Evolutionary conservation across 1,140 invertebrate species (phyloP).

Genomic region (Drosophila miranda): DNA sequence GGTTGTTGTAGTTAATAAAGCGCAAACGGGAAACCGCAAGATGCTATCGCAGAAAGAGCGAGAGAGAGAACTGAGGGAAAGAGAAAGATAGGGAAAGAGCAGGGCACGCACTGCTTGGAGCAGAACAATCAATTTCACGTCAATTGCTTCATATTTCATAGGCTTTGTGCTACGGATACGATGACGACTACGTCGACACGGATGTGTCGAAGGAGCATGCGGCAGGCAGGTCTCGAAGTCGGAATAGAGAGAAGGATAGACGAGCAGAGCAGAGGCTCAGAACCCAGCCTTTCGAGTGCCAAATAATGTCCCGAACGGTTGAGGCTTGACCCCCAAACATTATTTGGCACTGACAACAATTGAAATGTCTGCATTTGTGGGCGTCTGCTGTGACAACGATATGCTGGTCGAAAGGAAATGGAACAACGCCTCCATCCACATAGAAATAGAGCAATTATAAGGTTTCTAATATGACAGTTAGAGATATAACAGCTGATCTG

Average conservation of each 20-base stretch:
- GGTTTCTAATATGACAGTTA: constrained; percentile 37
- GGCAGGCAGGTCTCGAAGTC: too few relatives aligned
- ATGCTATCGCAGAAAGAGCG: constrained; percentile 3
- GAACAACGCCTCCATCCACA: neutral
- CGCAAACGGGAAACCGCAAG: constrained; percentile 57
- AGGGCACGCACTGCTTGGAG: constrained; percentile 21
- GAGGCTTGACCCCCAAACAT: constrained; percentile 66
- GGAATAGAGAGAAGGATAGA: too few relatives aligned
- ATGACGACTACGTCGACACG: constrained; percentile 33
- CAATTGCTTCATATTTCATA: constrained; percentile 79
- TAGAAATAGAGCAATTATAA: neutral
- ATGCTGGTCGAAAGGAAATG: constrained; percentile 23
- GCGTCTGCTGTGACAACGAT: constrained; percentile 29
- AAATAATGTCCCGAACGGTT: constrained; percentile 35
- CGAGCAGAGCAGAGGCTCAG: constrained; percentile 5
- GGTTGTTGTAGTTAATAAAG: constrained; percentile 73
- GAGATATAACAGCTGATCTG: constrained; percentile 30
- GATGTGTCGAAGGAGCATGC: constrained; percentile 19
- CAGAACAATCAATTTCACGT: constrained; percentile 75
- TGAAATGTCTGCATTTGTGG: constrained; percentile 68
- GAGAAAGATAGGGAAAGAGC: neutral
- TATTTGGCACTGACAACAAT: constrained; percentile 61
- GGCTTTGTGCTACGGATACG: constrained; percentile 46
- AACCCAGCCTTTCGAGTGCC: neutral
- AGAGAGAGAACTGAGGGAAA: constrained; percentile 1